A percentile compares a stretch with the other conserved stretches of the same genome.
phyloP scores from a whole-genome alignment of 1,140 invertebrate species.

The Bacillus rossius region DNA sequence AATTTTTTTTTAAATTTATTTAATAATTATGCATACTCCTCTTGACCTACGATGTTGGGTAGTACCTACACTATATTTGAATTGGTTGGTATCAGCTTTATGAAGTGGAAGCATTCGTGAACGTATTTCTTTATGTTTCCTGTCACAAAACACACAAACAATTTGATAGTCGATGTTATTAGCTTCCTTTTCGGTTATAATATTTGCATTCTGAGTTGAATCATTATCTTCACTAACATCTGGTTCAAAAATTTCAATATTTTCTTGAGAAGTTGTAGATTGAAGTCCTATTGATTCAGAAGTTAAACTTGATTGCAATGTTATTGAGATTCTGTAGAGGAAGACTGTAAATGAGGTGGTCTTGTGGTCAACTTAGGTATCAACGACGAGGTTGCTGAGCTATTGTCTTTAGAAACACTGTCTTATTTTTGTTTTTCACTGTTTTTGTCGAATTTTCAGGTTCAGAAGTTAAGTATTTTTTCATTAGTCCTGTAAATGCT shows the following conservation, averaged over 20 bases:
- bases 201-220: slow-evolving; percentile 1
- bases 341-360: slow-evolving; percentile 14
- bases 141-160: no score
- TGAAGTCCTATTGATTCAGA: slow-evolving; percentile 8
- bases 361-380: slow-evolving; percentile 7
- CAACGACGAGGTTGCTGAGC: slow-evolving; percentile 5
- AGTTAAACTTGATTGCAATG: no score
- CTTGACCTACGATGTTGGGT: no score
- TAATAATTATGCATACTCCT: not conserved
- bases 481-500: no score
- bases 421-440: slow-evolving; percentile 16
- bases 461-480: not conserved
- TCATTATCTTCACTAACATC: slow-evolving; percentile 12
- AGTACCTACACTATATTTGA: no score
- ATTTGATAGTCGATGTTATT: no score
- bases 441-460: slow-evolving; percentile 2
- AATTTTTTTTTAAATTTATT: slow-evolving; percentile 4
- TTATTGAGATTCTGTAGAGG: not conserved
- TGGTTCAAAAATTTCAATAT: slow-evolving; percentile 4
- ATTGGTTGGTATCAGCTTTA: no score
- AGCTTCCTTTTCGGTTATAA: no score
- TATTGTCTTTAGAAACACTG: slow-evolving; percentile 7
- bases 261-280: slow-evolving; percentile 10
- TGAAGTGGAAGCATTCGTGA: no score
- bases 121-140: no score